These are phyloP conservation scores for Pristionchus japonicus DNA, from an alignment of 2,888 invertebrate species.

Conservation along the genomic window DNA sequence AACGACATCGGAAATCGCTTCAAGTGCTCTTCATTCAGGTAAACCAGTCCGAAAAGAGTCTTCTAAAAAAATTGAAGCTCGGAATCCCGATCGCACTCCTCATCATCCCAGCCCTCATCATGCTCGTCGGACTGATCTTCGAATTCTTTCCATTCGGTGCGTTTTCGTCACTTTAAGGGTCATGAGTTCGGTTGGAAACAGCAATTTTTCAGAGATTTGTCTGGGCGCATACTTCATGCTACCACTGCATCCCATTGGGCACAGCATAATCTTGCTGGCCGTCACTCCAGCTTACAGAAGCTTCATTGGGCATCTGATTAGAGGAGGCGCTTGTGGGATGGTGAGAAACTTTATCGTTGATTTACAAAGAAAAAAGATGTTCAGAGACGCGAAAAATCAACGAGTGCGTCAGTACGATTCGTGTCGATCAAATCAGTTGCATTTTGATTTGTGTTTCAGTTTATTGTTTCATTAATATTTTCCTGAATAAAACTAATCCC, in stretches of 20 bases:
- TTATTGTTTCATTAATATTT: neutral
- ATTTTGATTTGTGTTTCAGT: neutral
- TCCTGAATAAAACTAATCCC: no score
- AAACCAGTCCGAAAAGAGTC: neutral
- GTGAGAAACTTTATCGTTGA: neutral
- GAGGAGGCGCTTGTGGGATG: neutral
- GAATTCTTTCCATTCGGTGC: neutral
- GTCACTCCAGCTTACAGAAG: neutral
- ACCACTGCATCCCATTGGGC: neutral
- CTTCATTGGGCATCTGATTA: neutral
- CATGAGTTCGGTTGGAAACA: no score
- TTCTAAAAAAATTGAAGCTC: neutral
- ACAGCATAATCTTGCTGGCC: neutral
- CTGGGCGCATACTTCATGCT: neutral
- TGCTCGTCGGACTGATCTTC: neutral
- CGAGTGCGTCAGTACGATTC: neutral
- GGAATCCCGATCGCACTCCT: neutral
- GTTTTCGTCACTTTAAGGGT: neutral
- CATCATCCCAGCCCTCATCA: neutral
- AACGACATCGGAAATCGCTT: neutral
- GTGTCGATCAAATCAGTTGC: neutral
- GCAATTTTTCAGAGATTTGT: neutral
- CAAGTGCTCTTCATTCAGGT: neutral
- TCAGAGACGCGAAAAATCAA: neutral
- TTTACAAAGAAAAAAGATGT: neutral